These are phyloP conservation scores for Siniperca obscura DNA, from an alignment of 2,797 vertebrate species.

Conservation along the genomic window DNA sequence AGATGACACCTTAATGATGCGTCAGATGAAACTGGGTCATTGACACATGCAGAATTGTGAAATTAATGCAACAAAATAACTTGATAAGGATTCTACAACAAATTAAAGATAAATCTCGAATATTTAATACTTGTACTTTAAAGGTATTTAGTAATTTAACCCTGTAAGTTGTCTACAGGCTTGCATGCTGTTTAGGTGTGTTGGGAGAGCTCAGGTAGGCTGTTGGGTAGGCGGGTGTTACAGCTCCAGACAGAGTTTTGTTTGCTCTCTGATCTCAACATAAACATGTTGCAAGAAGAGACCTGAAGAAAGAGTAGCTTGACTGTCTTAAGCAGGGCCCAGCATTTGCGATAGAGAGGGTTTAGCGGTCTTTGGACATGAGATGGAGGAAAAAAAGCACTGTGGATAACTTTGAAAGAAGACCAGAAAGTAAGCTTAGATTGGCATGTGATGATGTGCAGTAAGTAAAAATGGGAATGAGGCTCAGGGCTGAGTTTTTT, in stretches of 20 bases:
- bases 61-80: neutral
- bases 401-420: conserved; percentile 2
- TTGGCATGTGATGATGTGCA: conserved; percentile 65
- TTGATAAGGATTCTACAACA: neutral
- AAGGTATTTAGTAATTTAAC: neutral
- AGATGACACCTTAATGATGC: neutral
- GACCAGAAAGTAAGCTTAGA: conserved; percentile 34
- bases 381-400: conserved; percentile 16
- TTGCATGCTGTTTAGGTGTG: conserved; percentile 24
- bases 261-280: conserved; percentile 58
- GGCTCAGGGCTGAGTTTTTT: conserved; percentile 36
- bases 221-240: conserved; percentile 7
- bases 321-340: conserved; percentile 23
- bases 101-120: neutral
- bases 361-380: conserved; percentile 15
- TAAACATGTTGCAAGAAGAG: conserved; percentile 55
- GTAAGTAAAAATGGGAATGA: conserved; percentile 49
- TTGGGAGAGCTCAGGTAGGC: conserved; percentile 42
- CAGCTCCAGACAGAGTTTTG: conserved; percentile 32
- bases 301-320: conserved; percentile 40
- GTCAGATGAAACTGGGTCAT: neutral
- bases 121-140: conserved; percentile 7
- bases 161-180: neutral
- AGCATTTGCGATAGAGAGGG: neutral
- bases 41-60: neutral